These are phyloP conservation scores for Vulpes vulpes DNA, from an alignment of 2,113 vertebrate species.

Conservation along the genomic window DNA sequence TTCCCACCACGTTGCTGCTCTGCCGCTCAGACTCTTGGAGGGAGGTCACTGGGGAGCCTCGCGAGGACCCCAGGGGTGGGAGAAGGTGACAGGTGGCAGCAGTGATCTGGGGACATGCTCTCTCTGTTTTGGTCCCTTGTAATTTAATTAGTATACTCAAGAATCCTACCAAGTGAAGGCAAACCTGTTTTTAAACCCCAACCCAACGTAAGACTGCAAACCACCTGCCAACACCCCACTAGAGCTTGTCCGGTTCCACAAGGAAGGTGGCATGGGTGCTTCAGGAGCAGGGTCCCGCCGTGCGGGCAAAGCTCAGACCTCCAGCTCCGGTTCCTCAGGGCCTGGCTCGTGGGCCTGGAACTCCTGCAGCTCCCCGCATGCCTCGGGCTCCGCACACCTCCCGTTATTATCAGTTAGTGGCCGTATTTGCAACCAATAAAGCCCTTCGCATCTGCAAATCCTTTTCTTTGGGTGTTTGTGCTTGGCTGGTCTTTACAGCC, in stretches of 20 bases:
- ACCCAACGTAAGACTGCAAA: not conserved
- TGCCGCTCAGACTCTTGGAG: not conserved
- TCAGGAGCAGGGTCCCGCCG: not conserved
- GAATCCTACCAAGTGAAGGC: not conserved
- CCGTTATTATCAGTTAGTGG: constrained; percentile 69
- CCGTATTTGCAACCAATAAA: constrained; percentile 49
- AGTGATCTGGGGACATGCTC: not conserved
- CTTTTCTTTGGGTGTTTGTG: constrained; percentile 59
- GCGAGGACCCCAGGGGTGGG: not conserved
- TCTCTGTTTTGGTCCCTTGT: not conserved
- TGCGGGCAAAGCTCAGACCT: not conserved
- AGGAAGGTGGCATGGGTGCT: not conserved
- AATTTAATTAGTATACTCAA: not conserved
- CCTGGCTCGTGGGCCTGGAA: not conserved
- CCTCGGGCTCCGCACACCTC: not conserved
- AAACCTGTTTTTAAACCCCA: not conserved
- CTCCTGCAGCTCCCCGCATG: not conserved
- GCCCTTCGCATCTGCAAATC: constrained; percentile 37
- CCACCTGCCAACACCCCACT: not conserved
- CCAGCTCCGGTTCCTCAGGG: not conserved
- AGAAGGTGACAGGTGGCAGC: not conserved
- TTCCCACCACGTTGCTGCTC: not conserved
- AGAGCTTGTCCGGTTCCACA: not conserved
- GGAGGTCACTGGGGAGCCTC: not conserved
- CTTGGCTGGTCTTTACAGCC: constrained; percentile 69